Conservation (phyloP, 2,888 invertebrate species). For the Siphonodentalium dalli region DNA sequence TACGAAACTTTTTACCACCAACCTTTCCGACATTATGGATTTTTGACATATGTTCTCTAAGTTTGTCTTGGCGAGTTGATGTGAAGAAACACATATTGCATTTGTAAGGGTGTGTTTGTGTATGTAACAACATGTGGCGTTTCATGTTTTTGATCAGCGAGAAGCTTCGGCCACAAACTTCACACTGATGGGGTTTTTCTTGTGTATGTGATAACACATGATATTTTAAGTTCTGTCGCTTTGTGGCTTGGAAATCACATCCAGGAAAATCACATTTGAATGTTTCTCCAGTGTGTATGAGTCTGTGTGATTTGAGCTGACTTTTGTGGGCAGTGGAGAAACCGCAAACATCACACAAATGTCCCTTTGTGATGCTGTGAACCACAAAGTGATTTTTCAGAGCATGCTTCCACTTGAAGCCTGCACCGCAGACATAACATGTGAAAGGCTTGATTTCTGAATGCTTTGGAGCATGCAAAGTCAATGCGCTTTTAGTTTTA, state of each 20-base stretch:
- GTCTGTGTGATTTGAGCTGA: conserved; percentile 69
- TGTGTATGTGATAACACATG: conserved; percentile 70
- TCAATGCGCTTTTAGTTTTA: conserved; percentile 67
- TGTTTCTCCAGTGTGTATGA: conserved; percentile 68
- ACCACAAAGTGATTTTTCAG: conserved; percentile 65
- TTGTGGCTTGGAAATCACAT: conserved; percentile 67
- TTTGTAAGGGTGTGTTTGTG: conserved; percentile 50
- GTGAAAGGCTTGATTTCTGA: conserved; percentile 69
- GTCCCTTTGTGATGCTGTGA: conserved; percentile 69
- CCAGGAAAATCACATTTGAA: conserved; percentile 68
- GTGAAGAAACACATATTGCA: conserved; percentile 67
- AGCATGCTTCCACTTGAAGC: conserved; percentile 72
- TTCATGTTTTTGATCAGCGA: conserved; percentile 70
- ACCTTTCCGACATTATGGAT: conserved; percentile 56
- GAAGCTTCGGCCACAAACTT: conserved; percentile 70
- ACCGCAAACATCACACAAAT: conserved; percentile 71
- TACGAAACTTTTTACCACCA: conserved; percentile 44
- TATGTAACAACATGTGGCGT: conserved; percentile 63
- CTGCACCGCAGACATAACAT: conserved; percentile 68
- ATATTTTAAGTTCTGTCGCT: conserved; percentile 70
- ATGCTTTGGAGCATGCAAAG: conserved; percentile 70
- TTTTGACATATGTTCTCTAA: conserved; percentile 68
- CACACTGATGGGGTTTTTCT: conserved; percentile 70
- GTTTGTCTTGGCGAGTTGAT: conserved; percentile 69
- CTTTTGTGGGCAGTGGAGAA: conserved; percentile 70